phyloP scores from a whole-genome alignment of 1,140 invertebrate genomes.

The Gryon sp. region DNA sequence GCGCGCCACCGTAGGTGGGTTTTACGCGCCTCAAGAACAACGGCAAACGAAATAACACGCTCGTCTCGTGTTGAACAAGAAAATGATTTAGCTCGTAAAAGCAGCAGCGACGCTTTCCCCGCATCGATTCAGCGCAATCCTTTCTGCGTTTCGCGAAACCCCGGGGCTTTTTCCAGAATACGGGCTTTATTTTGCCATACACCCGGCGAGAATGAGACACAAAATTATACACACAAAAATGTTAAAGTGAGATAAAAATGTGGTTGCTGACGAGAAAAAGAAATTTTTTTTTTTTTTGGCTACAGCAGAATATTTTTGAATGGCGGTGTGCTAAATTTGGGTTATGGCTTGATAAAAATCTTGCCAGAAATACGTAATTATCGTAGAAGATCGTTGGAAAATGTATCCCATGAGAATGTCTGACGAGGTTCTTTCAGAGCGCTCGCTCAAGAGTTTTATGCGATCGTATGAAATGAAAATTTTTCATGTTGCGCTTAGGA shows the following conservation, averaged over 20 bases:
- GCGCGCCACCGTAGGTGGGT: slow-evolving; percentile 6
- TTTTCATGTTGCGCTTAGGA: slow-evolving; percentile 15
- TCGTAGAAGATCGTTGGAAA: slow-evolving; percentile 28
- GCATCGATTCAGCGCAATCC: slow-evolving; percentile 49
- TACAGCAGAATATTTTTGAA: not conserved
- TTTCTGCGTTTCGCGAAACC: slow-evolving; percentile 32
- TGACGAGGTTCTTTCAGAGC: slow-evolving; percentile 29
- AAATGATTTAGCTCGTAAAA: slow-evolving; percentile 65
- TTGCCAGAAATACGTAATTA: slow-evolving; percentile 50
- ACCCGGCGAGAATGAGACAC: no score
- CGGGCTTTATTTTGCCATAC: slow-evolving; percentile 37
- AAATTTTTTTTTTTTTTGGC: no score
- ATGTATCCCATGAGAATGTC: slow-evolving; percentile 42
- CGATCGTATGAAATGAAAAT: slow-evolving; percentile 29
- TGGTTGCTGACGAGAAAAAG: no score
- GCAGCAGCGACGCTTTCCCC: slow-evolving; percentile 28
- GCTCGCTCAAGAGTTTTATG: slow-evolving; percentile 32
- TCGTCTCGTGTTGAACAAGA: slow-evolving; percentile 22
- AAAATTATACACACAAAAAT: no score
- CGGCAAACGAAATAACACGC: slow-evolving; percentile 53
- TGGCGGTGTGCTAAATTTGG: slow-evolving; percentile 10
- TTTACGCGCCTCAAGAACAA: slow-evolving; percentile 37
- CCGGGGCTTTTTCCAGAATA: slow-evolving; percentile 23
- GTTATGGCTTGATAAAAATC: slow-evolving; percentile 52
- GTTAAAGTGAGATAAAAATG: no score